A percentile compares a stretch with the other conserved stretches of the same genome.
phyloP scores from a whole-genome alignment of 2,888 invertebrate genomes.

The Automeris io region DNA sequence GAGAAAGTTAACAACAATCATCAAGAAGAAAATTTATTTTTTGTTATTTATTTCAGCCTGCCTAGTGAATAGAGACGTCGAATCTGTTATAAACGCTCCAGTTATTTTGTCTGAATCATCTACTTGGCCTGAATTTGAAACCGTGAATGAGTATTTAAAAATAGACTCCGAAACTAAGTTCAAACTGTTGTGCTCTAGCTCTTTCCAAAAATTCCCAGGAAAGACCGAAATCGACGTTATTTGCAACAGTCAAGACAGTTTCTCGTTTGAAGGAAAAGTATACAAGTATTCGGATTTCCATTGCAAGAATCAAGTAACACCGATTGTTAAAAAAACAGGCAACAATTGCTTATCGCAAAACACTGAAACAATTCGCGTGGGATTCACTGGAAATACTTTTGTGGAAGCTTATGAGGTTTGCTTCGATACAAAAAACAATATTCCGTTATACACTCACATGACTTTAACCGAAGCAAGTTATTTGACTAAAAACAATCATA shows the following conservation, averaged over 20 bases:
- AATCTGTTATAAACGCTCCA: background rate
- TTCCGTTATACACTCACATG: constrained; percentile 7
- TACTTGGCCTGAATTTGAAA: background rate
- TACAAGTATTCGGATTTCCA: constrained; percentile 18
- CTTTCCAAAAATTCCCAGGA: constrained; percentile 11
- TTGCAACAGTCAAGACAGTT: constrained; percentile 18
- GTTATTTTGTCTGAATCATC: constrained; percentile 1
- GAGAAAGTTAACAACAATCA: no score
- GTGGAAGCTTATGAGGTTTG: constrained; percentile 12
- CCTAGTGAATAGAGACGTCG: constrained; percentile 7
- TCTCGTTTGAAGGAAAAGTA: constrained; percentile 11
- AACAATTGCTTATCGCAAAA: constrained; percentile 9
- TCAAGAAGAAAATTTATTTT: background rate
- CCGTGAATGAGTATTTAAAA: background rate
- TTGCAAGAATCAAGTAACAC: constrained; percentile 14
- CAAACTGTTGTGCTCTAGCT: constrained; percentile 3
- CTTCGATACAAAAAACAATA: constrained; percentile 6
- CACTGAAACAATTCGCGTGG: constrained; percentile 10
- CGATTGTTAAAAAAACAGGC: constrained; percentile 11
- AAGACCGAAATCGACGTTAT: constrained; percentile 11
- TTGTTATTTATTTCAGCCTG: constrained; percentile 10
- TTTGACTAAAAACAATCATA: background rate
- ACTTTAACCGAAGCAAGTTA: background rate
- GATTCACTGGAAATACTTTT: constrained; percentile 8
- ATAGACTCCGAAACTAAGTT: background rate